These are phyloP conservation scores for Netelia inedita DNA, from an alignment of 2,888 invertebrate species.

Conservation along the genomic window DNA sequence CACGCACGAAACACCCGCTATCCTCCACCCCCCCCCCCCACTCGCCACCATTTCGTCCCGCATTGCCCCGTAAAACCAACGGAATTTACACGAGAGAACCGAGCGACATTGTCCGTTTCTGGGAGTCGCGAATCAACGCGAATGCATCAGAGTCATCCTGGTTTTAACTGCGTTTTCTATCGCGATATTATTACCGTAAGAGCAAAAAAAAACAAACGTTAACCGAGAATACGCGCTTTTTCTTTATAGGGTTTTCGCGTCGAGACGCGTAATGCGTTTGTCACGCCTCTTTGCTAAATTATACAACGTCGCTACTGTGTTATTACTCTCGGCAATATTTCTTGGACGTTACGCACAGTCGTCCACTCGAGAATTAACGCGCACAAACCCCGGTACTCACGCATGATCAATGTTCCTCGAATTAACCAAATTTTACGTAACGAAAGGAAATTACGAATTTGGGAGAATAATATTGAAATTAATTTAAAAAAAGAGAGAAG, in stretches of 20 bases:
- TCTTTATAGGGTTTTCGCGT: neutral
- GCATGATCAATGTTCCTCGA: too few relatives aligned
- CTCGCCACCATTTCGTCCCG: neutral
- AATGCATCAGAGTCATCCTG: neutral
- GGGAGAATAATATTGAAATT: too few relatives aligned
- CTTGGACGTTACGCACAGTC: neutral
- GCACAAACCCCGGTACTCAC: too few relatives aligned
- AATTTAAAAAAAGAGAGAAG: too few relatives aligned
- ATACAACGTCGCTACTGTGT: neutral
- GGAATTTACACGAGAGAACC: slow-evolving; percentile 15
- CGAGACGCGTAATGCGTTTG: slow-evolving; percentile 47
- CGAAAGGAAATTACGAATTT: neutral
- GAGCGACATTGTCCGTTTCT: neutral
- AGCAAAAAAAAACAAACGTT: neutral
- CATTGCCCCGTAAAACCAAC: slow-evolving; percentile 12
- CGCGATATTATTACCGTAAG: neutral
- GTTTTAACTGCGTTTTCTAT: neutral
- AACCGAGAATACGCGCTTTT: slow-evolving; percentile 5
- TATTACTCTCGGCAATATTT: neutral
- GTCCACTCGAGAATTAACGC: neutral
- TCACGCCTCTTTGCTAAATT: slow-evolving; percentile 28
- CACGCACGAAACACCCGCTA: neutral
- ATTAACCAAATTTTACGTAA: neutral
- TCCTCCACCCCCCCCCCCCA: neutral
- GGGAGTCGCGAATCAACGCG: slow-evolving; percentile 7